These are phyloP conservation scores for Chymomyza caudatula DNA, from an alignment of 2,888 invertebrate species.

Conservation along the genomic window DNA sequence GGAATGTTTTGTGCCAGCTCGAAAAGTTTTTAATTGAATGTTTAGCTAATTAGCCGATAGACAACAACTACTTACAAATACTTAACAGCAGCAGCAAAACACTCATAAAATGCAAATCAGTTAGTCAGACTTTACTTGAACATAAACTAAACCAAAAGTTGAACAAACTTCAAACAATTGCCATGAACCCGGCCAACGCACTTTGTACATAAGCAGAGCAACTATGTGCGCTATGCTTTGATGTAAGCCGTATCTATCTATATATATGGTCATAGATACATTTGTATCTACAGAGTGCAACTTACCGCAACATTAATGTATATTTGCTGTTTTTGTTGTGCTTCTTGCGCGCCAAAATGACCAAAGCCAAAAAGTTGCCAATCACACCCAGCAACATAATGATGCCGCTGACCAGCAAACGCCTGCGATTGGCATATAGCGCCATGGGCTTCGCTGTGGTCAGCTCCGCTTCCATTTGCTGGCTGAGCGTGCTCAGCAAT, in stretches of 20 bases:
- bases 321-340: conserved; percentile 88
- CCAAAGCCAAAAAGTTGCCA: conserved; percentile 87
- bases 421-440: conserved; percentile 54
- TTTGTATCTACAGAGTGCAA: conserved; percentile 9
- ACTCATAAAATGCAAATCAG: not conserved
- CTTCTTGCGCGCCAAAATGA: conserved; percentile 85
- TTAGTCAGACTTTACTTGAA: not conserved
- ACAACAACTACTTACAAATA: conserved; percentile 31
- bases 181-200: conserved; percentile 48
- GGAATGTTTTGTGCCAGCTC: not conserved
- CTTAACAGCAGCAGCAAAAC: conserved; percentile 33
- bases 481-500: conserved; percentile 4
- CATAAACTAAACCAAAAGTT: conserved; percentile 27
- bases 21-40: conserved; percentile 8
- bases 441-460: conserved; percentile 17
- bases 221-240: conserved; percentile 18
- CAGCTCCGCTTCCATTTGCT: conserved; percentile 2
- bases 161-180: conserved; percentile 57
- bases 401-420: conserved; percentile 79
- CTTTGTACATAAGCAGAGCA: conserved; percentile 16
- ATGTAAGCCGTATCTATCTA: conserved; percentile 11
- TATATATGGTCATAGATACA: not conserved
- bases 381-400: conserved; percentile 82
- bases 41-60: not conserved
- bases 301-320: conserved; percentile 82